These are phyloP conservation scores for Popillia japonica DNA, from an alignment of 1,140 invertebrate genomes.

Conservation along the genomic window DNA sequence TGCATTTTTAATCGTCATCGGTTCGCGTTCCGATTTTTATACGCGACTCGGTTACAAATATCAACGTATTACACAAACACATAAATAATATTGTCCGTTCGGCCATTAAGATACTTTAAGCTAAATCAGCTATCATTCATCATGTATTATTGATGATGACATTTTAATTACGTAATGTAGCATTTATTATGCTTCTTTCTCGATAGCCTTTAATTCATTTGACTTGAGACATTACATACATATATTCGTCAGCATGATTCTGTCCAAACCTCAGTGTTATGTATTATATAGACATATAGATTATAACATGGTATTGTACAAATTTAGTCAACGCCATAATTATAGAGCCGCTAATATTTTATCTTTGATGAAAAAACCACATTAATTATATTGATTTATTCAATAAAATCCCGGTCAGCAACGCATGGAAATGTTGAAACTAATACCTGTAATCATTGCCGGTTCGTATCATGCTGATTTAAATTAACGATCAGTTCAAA, in stretches of 20 bases:
- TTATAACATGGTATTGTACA: too few species aligned
- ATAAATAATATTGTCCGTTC: constrained; percentile 1
- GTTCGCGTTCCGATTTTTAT: background rate
- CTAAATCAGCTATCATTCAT: background rate
- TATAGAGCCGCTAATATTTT: background rate
- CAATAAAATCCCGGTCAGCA: background rate
- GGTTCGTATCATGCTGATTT: background rate
- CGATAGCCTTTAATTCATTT: background rate
- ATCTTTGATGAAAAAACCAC: background rate
- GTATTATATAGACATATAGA: background rate
- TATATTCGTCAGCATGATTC: background rate
- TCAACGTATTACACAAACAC: constrained; percentile 6
- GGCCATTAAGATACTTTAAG: background rate
- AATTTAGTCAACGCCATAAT: background rate
- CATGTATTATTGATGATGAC: constrained; percentile 1
- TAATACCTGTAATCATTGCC: background rate
- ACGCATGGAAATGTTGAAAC: background rate
- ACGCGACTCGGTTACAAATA: background rate
- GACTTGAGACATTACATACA: background rate
- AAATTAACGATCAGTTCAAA: background rate
- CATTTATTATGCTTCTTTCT: constrained; percentile 1
- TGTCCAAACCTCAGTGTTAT: background rate
- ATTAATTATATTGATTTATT: background rate
- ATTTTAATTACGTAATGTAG: background rate
- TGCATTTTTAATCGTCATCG: background rate